Evolutionary conservation across 2,888 invertebrate genomes (phyloP).

Genomic region (Agonopterix alstromeriana): DNA sequence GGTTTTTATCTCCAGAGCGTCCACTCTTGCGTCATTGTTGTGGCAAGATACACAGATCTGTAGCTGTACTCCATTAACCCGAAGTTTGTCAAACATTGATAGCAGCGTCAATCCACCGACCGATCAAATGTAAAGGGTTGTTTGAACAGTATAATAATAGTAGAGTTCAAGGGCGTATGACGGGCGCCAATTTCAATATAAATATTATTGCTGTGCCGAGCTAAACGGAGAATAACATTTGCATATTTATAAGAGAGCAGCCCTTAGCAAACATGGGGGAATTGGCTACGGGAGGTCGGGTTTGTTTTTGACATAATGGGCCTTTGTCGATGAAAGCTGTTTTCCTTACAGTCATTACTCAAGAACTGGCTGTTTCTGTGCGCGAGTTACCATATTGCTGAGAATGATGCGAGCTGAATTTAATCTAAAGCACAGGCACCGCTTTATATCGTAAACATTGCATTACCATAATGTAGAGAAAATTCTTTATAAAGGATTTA

Average conservation of each 20-base stretch:
- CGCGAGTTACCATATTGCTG: conserved; percentile 35
- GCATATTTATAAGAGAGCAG: conserved; percentile 71
- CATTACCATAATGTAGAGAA: no score
- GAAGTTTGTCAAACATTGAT: conserved; percentile 42
- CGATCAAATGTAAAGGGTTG: conserved; percentile 50
- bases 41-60: conserved; percentile 13
- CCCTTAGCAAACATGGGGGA: conserved; percentile 65
- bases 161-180: conserved; percentile 55
- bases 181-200: conserved; percentile 61
- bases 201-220: conserved; percentile 67
- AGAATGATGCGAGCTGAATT: background rate
- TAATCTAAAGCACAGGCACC: no score
- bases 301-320: conserved; percentile 69
- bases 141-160: conserved; percentile 58
- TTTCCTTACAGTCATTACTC: conserved; percentile 34
- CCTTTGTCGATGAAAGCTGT: conserved; percentile 50
- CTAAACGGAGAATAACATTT: conserved; percentile 69
- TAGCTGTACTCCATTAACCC: conserved; percentile 25
- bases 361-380: conserved; percentile 11
- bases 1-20: no score
- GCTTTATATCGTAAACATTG: no score
- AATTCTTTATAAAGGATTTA: no score
- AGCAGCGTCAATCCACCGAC: conserved; percentile 28
- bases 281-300: conserved; percentile 43
- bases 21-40: background rate